Conservation (phyloP, 2,113 vertebrate species). For the Sylvilagus bachmani region DNA sequence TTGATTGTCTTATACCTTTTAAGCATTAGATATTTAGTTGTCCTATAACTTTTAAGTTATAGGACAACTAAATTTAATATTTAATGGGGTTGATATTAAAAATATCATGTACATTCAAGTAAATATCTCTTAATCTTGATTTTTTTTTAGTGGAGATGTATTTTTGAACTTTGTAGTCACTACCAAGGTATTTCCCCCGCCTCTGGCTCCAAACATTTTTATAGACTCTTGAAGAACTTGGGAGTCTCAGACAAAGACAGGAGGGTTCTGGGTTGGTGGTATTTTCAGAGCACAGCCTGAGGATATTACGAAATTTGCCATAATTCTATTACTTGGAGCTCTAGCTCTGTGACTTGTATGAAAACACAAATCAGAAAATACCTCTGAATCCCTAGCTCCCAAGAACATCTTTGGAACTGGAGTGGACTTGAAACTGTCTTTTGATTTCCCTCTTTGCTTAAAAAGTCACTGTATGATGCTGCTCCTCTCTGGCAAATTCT, state of each 20-base stretch:
- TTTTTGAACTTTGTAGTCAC: slow-evolving; percentile 51
- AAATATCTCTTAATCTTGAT: slow-evolving; percentile 43
- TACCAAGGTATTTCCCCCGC: background rate
- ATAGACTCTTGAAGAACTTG: background rate
- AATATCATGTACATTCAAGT: background rate
- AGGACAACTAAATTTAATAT: background rate
- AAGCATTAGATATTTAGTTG: too few species aligned
- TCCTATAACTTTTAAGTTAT: too few species aligned
- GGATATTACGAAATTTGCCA: background rate
- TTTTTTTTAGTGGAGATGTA: background rate
- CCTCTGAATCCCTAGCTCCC: background rate
- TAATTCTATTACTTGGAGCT: background rate
- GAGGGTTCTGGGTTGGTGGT: background rate
- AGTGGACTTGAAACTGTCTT: background rate
- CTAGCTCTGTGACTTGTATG: background rate
- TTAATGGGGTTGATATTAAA: slow-evolving; percentile 46
- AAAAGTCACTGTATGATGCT: background rate
- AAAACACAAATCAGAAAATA: slow-evolving; percentile 29
- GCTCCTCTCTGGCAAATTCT: slow-evolving; percentile 42
- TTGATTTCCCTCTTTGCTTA: slow-evolving; percentile 55
- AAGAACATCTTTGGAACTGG: slow-evolving; percentile 6
- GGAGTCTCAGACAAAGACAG: background rate
- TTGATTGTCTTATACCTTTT: too few species aligned
- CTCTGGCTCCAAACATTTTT: slow-evolving; percentile 32
- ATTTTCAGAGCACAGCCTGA: background rate